These are phyloP conservation scores for Achroia grisella DNA, from an alignment of 1,140 invertebrate genomes.

Conservation along the genomic window DNA sequence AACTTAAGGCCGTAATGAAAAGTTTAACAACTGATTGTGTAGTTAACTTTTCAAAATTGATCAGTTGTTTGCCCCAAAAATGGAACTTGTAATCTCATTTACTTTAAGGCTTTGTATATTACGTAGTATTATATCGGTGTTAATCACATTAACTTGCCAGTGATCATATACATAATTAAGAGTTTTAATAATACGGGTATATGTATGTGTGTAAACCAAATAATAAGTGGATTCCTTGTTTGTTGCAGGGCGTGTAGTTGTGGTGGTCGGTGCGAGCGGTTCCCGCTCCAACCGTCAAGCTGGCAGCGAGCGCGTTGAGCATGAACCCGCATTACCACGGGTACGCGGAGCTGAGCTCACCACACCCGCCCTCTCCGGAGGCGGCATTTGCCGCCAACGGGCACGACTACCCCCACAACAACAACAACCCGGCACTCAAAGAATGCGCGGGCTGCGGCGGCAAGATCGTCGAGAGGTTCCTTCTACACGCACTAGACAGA, in stretches of 20 bases:
- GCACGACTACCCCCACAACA: constrained; percentile 71
- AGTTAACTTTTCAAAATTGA: too few relatives aligned
- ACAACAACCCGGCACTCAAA: constrained; percentile 78
- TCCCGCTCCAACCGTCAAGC: constrained; percentile 74
- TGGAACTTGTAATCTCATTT: too few relatives aligned
- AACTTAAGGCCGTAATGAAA: too few relatives aligned
- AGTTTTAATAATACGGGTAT: too few relatives aligned
- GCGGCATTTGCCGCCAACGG: constrained; percentile 69
- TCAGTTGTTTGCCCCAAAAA: too few relatives aligned
- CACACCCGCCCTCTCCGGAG: constrained; percentile 79
- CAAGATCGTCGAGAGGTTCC: constrained; percentile 91
- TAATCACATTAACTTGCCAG: too few relatives aligned
- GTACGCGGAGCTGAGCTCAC: constrained; percentile 79
- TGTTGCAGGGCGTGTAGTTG: constrained; percentile 66
- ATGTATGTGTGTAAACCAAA: too few relatives aligned
- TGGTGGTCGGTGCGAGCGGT: constrained; percentile 61
- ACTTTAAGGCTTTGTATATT: too few relatives aligned
- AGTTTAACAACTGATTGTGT: too few relatives aligned
- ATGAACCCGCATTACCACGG: constrained; percentile 84
- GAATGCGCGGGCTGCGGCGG: constrained; percentile 80
- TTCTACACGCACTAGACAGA: constrained; percentile 90
- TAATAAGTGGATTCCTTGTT: constrained; percentile 1
- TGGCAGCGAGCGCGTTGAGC: constrained; percentile 78
- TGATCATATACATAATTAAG: too few relatives aligned
- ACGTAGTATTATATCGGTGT: too few relatives aligned